Base-by-base conservation (phyloP, 1,140 invertebrate genomes). In the Pseudomyrmex gracilis region DNA sequence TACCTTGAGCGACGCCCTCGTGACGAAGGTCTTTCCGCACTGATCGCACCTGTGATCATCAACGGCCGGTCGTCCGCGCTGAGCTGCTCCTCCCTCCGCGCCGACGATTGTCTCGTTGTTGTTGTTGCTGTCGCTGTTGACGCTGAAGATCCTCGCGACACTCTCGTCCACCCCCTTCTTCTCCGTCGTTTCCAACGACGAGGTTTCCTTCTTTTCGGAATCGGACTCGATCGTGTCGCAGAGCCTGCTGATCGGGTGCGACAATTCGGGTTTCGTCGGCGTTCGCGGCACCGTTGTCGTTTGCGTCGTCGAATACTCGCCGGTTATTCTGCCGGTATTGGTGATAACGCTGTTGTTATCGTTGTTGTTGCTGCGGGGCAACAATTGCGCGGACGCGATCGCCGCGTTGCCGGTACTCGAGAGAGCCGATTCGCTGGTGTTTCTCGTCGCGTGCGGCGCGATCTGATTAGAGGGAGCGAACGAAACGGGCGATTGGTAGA, bases 11-110 rank as follows among this genome's bases (percentile, higher is more conserved):
- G 94, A 94, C 0, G 94, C 93, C 67, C 92, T 89, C 34, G 93
- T 94, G 70, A 94, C 92, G 76, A 95, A 95, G n/a, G 91, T 93
- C 82, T 94, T 95, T 24, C 92, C 92, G 82, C 94, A 95, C 34
- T 94, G 92, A n/a, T 94, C 92, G 76, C 94, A 95, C 20, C 87
- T 91, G 58, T 94, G 93, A 22, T 94, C 90, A 73, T 60, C 73
- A n/a, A 1, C 17, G 24, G 2, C 15, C 9, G 63, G 17, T 49
- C 78, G 85, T 60, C 77, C 83, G 8, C 80, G 70, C 49, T 80
- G 77, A 24, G 61, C 34, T 34, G 34, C 34, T 34, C 34, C 13
- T 61, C 12, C 22, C 15, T 84, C 84, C 0, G 83, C 66, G 51
- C 70, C 76, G 12, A 82, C 68, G 43, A 77, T 71, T 2, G 88